Percentiles rank a stretch among this genome's conserved stretches.
Conservation (phyloP, 2,797 vertebrate species). For the Tadarida brasiliensis region DNA sequence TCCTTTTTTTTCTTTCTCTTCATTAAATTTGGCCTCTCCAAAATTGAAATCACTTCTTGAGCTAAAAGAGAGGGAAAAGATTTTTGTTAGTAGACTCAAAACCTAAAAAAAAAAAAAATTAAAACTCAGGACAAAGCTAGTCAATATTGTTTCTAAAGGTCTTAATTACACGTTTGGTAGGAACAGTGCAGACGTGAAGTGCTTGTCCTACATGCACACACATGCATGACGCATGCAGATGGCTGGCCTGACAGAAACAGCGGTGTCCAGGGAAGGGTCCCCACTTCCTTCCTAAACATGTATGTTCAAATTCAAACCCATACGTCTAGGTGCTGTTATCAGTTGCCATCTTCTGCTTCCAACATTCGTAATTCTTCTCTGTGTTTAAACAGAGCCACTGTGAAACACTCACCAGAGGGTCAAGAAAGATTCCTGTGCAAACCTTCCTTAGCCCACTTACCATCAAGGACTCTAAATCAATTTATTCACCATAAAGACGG, state of each 20-base stretch:
- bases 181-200: neutral
- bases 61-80: constrained; percentile 72
- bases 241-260: neutral
- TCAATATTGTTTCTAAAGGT: neutral
- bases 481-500: constrained; percentile 67
- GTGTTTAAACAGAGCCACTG: constrained; percentile 13
- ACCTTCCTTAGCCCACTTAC: neutral
- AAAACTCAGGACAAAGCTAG: neutral
- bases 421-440: neutral
- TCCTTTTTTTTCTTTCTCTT: constrained; percentile 83
- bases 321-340: neutral
- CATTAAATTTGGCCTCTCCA: constrained; percentile 83
- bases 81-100: constrained; percentile 37
- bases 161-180: constrained; percentile 12
- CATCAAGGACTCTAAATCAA: constrained; percentile 69
- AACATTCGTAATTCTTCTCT: neutral
- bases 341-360: neutral
- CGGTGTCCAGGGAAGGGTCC: neutral
- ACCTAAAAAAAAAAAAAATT: constrained; percentile 59
- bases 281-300: neutral
- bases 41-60: constrained; percentile 81
- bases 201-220: neutral
- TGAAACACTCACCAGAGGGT: neutral
- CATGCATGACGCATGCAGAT: accelerated
- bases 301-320: neutral